phyloP scores from a whole-genome alignment of 2,888 invertebrate species.

The Ischnus inquisitorius region DNA sequence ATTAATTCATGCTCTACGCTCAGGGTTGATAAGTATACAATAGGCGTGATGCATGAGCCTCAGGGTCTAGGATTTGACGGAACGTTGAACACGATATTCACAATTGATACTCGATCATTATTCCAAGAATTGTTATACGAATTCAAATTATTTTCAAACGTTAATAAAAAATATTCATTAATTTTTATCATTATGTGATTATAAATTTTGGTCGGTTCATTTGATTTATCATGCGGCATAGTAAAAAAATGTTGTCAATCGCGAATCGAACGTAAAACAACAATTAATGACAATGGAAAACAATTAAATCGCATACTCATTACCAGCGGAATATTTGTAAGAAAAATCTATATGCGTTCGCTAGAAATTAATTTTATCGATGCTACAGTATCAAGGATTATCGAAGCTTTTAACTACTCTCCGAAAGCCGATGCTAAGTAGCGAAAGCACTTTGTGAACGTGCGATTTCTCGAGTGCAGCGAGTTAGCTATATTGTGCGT shows the following conservation, averaged over 20 bases:
- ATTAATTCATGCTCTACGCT: conserved; percentile 49
- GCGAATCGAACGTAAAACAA: too few species aligned
- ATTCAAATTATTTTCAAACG: neutral
- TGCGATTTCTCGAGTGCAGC: conserved; percentile 77
- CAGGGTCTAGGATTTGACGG: neutral
- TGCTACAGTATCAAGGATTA: neutral
- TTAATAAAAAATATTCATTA: too few species aligned
- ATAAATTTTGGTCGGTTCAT: too few species aligned
- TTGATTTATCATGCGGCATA: too few species aligned
- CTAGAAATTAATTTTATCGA: neutral
- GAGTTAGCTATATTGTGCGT: conserved; percentile 77
- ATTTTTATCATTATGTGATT: too few species aligned
- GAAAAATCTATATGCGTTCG: neutral
- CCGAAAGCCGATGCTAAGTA: conserved; percentile 11
- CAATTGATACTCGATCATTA: conserved; percentile 5
- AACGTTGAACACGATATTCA: conserved; percentile 1
- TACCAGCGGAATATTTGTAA: neutral
- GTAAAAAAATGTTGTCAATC: too few species aligned
- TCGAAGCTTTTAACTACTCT: neutral
- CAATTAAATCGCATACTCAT: neutral
- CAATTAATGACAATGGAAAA: neutral
- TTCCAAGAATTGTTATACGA: conserved; percentile 5
- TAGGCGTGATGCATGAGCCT: conserved; percentile 40
- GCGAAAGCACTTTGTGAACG: conserved; percentile 37
- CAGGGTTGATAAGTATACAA: conserved; percentile 42